Conservation (phyloP, 1,140 invertebrate genomes). For the Trachymyrmex septentrionalis region DNA sequence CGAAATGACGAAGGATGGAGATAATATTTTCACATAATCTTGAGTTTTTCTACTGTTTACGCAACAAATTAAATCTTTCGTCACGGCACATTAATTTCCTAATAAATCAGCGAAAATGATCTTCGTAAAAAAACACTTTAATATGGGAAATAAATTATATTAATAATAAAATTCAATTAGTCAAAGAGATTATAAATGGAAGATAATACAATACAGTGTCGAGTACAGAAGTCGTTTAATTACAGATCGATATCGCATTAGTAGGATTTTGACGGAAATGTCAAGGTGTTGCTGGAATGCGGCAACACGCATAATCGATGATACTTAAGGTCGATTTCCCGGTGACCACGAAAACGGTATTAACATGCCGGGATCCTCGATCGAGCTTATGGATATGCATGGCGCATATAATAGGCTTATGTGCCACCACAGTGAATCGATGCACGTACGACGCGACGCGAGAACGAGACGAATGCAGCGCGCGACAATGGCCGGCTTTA, state of each 20-base stretch:
- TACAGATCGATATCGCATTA: constrained; percentile 14
- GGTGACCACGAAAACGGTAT: constrained; percentile 58
- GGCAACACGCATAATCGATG: constrained; percentile 24
- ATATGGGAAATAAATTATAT: background rate
- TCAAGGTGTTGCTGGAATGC: background rate
- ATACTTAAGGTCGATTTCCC: constrained; percentile 53
- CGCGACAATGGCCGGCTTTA: constrained; percentile 20
- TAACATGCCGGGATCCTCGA: constrained; percentile 50
- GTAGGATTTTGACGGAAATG: constrained; percentile 10
- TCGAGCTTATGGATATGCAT: constrained; percentile 65
- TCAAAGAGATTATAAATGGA: background rate
- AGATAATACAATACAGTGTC: background rate
- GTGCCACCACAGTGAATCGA: constrained; percentile 63
- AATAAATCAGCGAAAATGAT: background rate
- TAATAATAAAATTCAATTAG: background rate
- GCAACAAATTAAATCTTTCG: constrained; percentile 27
- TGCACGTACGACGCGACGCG: constrained; percentile 47
- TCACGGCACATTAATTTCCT: background rate
- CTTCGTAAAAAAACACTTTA: constrained; percentile 10
- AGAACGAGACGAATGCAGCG: constrained; percentile 31
- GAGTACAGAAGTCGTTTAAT: background rate
- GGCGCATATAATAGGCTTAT: constrained; percentile 61
- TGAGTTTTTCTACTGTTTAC: background rate
- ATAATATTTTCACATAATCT: constrained; percentile 33
- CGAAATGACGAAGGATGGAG: constrained; percentile 23